Evolutionary conservation across 2,113 vertebrate genomes (phyloP), one percentile per base, ranked within the genome.

Genomic region (Bos taurus): DNA sequence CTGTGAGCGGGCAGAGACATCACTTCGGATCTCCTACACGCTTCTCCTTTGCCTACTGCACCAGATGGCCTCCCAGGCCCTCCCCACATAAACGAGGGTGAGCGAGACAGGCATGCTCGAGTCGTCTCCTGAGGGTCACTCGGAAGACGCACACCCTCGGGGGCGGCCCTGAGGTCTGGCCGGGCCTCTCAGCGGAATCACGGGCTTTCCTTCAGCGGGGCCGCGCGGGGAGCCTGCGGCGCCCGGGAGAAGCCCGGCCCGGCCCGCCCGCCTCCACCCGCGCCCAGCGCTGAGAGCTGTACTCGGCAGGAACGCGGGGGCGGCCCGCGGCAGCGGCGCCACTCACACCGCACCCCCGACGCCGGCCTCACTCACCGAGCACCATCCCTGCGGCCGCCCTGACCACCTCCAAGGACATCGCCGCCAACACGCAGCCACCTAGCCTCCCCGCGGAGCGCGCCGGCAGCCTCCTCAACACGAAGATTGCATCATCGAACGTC

Each of bases 361-460:
- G 15, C 94, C 5, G 12, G 14, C 28, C 57, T 36, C 92, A 87
- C 97, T 83, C 95, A 98, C 98, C 98, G 8, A 97, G 97, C 8
- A 97, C 97, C 97, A 98, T 96, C 36, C 23, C 92, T 4, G 97
- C 90, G 2, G 97, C 54, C 3, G 82, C 88, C 60, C 57, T 26
- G 52, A 78, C 71, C 67, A 98, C 96, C 36, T 98, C 95, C 93
- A 98, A 92, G 60, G 97, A 91, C 97, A 96, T 87, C 12, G 2
- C 0, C 82, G 30, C 0, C 36, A 1, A 15, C 17, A 23, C 62
- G 23, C 71, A 0, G 4, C 89, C 13, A 16, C 25, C 78, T 2
- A 0, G 2, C 6, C 62, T 40, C 87, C 86, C 26, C 23, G 10
- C 77, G 85, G 23, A 33, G 62, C 26, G 85, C 83, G 30, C 43